These are phyloP conservation scores for Raja brachyura DNA, from an alignment of 2,113 vertebrate species.

Conservation along the genomic window DNA sequence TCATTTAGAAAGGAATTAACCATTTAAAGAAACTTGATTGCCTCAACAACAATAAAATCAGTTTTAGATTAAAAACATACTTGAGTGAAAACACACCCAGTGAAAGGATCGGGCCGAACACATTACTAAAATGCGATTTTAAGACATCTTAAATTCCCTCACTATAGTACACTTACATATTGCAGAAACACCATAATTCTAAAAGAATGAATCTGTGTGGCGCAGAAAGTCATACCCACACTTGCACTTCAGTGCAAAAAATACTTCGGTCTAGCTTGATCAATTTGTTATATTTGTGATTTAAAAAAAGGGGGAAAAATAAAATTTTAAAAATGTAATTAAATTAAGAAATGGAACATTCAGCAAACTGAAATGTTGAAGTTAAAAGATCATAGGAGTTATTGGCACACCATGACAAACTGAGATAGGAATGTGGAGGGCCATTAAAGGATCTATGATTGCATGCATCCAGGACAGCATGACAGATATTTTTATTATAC, in stretches of 20 bases:
- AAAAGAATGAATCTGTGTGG: neutral
- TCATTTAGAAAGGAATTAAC: neutral
- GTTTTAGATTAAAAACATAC: neutral
- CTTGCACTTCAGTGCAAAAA: neutral
- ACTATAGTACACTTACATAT: neutral
- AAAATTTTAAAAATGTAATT: neutral
- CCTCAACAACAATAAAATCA: neutral
- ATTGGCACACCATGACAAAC: neutral
- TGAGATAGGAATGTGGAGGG: neutral
- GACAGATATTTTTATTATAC: neutral
- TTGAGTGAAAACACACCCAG: neutral
- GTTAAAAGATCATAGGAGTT: neutral
- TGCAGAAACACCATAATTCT: neutral
- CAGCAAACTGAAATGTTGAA: neutral
- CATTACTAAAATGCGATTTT: neutral
- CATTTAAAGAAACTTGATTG: neutral
- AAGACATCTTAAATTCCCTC: neutral
- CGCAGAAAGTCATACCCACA: neutral
- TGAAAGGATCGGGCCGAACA: neutral
- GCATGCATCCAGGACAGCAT: neutral
- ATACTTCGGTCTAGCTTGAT: neutral
- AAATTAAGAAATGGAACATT: neutral
- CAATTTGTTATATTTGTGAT: conserved; percentile 1
- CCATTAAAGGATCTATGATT: conserved; percentile 1
- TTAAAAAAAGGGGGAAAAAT: neutral